phyloP scores from a whole-genome alignment of 2,113 vertebrate species.

The Eulemur rufifrons region DNA sequence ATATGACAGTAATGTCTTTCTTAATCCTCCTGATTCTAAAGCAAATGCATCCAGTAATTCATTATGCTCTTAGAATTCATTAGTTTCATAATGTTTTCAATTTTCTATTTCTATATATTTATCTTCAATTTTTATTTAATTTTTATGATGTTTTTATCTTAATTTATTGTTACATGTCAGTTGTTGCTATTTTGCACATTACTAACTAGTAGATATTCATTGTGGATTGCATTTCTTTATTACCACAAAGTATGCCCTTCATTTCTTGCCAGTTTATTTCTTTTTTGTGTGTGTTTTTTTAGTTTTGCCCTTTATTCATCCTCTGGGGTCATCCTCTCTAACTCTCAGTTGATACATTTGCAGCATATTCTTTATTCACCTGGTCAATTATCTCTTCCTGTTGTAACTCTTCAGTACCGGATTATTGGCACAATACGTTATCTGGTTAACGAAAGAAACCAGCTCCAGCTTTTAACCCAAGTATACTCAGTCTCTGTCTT shows the following conservation, averaged over 20 bases:
- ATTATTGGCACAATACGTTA: not conserved
- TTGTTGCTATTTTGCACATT: not conserved
- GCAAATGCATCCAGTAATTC: not conserved
- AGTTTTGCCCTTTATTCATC: not conserved
- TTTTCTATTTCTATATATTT: not conserved
- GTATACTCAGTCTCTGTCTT: not conserved
- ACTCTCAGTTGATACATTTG: not conserved
- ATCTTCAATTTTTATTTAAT: not conserved
- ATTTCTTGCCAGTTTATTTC: not conserved
- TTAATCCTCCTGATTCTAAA: slow-evolving; percentile 13
- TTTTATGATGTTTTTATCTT: not conserved
- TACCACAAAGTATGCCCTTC: not conserved
- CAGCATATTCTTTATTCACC: not conserved
- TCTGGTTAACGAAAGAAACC: not conserved
- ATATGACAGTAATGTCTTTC: not conserved
- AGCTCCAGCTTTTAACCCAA: not conserved
- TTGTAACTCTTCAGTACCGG: not conserved
- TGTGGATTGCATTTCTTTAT: not conserved
- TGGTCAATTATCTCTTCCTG: not conserved
- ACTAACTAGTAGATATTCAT: not conserved
- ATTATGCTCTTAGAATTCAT: not conserved
- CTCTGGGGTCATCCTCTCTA: not conserved
- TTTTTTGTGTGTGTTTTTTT: not conserved
- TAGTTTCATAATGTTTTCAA: not conserved
- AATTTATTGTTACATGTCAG: not conserved